Base-by-base conservation (phyloP, 2,797 vertebrate species). In the Sarcophilus harrisii region DNA sequence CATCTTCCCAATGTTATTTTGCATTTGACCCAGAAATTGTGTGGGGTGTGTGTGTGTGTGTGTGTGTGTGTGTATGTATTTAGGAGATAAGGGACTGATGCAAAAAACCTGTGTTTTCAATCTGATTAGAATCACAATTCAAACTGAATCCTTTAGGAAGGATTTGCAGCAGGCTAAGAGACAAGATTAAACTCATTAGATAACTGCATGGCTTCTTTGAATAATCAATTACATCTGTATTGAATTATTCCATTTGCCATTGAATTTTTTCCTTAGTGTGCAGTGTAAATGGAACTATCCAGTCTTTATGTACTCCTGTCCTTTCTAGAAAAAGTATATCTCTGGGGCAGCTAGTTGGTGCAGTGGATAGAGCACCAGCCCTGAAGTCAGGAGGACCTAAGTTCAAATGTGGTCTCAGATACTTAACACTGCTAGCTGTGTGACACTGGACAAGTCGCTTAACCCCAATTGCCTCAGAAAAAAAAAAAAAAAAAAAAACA, bases 61-160 rank as follows among this genome's bases (percentile, higher is more conserved):
- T 81, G 66, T 81, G 66, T 81, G 66, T 73, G 66, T 73, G 62
- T 18, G 32, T 18, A 1, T 21, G n/a, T 73, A n/a, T 73, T 38
- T 87, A 24, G 21, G 38, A 87, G 73, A 18, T 30, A 87, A 73
- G 45, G 9, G 13, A 45, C 24, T 27, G 73, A 27, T 9, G 24
- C 73, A 92, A 95, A 95, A 55, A 96, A 90, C 60, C 62, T 96
- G 93, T 81, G 89, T 29, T 94, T 96, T 93, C 62, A 62, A 30
- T 54, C 66, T 92, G 95, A 96, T 96, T 96, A 95, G 96, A 95
- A 93, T 92, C 92, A 18, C 38, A 93, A 92, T 57, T 32, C 95
- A 94, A 92, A 95, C 49, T n/a, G 87, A 90, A 62, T 59, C 38
- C 87, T 89, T 81, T 73, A 91, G 92, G 95, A 91, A 91, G 92